Evolutionary conservation across 64 coral and sea anemone genomes (phyloP), one percentile per base, ranked within the genome.

Genomic region (Catalaphyllia jardinei): DNA sequence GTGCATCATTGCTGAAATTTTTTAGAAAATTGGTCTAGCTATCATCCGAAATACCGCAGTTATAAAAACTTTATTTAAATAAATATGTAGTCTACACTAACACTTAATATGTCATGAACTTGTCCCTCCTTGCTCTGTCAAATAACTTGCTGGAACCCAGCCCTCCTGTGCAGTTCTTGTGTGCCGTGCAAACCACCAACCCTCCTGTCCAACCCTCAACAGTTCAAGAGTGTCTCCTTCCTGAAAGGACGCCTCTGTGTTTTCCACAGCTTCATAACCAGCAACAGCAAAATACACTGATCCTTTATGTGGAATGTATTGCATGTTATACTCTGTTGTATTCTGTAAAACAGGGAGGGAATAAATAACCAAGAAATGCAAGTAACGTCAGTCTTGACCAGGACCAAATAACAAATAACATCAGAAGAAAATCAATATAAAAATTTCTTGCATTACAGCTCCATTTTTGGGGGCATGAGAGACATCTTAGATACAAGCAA

Each of bases 101-200:
- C 4, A 46, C 5, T 46, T 0, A 46, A 8, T 46, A 46, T 46
- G 42, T 69, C 65, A 69, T 69, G 20, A 69, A 25, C n/a, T 5
- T 27, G 65, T 24, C 65, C 22, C n/a, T 11, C 8, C 25, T 17
- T 79, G 73, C 11, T 79, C 27, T 30, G 94, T 83, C 7, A 99
- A 78, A 30, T 95, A 99, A 72, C 97, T 95, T 17, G 93, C 97
- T 17, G 97, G 97, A 62, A 95, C 88, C 97, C 97, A 99, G 7
- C 97, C 97, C 31, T 99, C 90, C 57, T 95, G 82, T 4, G 59
- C 29, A 20, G 93, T 88, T 19, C 25, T 46, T 15, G 82, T 67
- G 82, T 95, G 82, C 25, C 91, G 87, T 19, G 88, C 91, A 95
- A 87, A 93, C 97, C 97, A 99, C 97, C 97, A 99, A 10, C 97